Conservation (phyloP, 2,113 vertebrate species). For the Odocoileus hemionus region DNA sequence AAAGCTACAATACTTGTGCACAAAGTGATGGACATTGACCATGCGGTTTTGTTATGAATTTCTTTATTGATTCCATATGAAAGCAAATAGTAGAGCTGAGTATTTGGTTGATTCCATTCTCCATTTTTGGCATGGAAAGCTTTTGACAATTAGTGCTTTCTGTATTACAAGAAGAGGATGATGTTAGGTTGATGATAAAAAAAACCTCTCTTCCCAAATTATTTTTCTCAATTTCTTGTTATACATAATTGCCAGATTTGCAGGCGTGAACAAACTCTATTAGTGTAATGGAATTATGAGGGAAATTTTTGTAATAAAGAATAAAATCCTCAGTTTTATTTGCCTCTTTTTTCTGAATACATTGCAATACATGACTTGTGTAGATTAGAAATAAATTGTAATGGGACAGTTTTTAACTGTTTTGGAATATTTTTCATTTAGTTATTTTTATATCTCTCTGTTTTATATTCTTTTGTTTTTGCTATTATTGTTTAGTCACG, state of each 20-base stretch:
- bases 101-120: neutral
- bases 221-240: neutral
- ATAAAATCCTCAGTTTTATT: neutral
- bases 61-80: neutral
- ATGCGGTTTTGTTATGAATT: neutral
- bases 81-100: neutral
- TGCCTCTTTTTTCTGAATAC: neutral
- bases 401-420: neutral
- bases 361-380: neutral
- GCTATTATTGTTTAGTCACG: neutral
- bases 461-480: neutral
- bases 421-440: neutral
- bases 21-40: neutral
- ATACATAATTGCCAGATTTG: neutral
- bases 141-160: neutral
- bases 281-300: neutral
- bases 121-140: neutral
- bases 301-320: neutral
- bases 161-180: neutral
- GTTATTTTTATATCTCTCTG: neutral
- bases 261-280: neutral
- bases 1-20: neutral
- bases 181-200: neutral
- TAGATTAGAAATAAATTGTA: neutral
- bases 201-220: neutral